phyloP scores from a whole-genome alignment of 2,888 invertebrate genomes.

The Aplocera efformata region DNA sequence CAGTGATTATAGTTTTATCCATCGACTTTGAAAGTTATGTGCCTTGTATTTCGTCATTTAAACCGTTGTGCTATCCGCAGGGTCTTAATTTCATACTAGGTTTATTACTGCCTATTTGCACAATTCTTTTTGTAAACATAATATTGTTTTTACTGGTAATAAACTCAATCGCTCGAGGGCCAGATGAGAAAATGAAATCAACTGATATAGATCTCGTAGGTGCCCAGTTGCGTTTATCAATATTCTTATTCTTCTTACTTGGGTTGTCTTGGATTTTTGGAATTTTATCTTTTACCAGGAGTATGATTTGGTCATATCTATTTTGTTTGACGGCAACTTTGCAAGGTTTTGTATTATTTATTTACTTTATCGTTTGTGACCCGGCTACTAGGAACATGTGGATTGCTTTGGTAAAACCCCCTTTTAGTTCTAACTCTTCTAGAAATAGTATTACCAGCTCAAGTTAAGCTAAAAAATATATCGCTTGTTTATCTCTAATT shows the following conservation, averaged over 20 bases:
- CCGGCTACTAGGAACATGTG: constrained; percentile 76
- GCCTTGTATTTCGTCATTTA: constrained; percentile 38
- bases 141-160: constrained; percentile 78
- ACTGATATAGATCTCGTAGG: constrained; percentile 59
- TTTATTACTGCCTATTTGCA: constrained; percentile 75
- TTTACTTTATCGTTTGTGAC: constrained; percentile 82
- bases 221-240: constrained; percentile 77
- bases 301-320: constrained; percentile 79
- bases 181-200: constrained; percentile 71
- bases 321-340: constrained; percentile 83
- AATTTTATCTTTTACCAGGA: constrained; percentile 72
- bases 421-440: constrained; percentile 43
- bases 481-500: no score
- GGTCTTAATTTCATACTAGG: constrained; percentile 70
- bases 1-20: constrained; percentile 69
- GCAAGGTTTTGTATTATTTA: constrained; percentile 82
- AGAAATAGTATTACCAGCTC: constrained; percentile 60
- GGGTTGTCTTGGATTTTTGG: constrained; percentile 83
- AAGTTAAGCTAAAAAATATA: constrained; percentile 9
- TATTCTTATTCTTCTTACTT: constrained; percentile 81
- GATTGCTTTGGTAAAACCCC: constrained; percentile 64
- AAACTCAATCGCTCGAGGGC: constrained; percentile 71
- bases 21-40: constrained; percentile 71
- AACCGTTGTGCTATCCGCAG: constrained; percentile 77
- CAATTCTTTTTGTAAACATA: constrained; percentile 76